A percentile compares a stretch with the other conserved stretches of the same genome.
Conservation (phyloP, 2,797 vertebrate genomes). For the Simalia tracyae region DNA sequence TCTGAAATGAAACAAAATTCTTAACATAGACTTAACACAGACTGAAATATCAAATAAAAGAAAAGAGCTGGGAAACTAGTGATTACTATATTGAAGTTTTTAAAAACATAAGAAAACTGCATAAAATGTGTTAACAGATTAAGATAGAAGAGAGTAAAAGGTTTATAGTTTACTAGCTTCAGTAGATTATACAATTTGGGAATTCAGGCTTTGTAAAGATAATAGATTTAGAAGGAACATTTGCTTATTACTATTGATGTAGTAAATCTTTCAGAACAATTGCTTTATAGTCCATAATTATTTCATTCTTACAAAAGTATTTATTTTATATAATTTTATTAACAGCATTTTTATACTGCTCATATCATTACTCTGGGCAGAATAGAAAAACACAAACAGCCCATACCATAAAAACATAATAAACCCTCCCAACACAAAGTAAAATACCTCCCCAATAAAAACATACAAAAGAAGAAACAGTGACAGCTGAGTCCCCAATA, state of each 20-base stretch:
- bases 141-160: conserved; percentile 47
- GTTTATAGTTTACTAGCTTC: conserved; percentile 49
- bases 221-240: conserved; percentile 37
- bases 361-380: background rate
- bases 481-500: background rate
- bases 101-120: conserved; percentile 45
- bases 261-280: background rate
- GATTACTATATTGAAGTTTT: conserved; percentile 47
- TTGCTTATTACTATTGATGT: conserved; percentile 34
- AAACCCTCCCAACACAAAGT: background rate
- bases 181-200: conserved; percentile 42
- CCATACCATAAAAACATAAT: background rate
- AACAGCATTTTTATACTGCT: background rate
- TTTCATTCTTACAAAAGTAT: conserved; percentile 10
- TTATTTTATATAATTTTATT: background rate
- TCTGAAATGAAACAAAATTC: conserved; percentile 61
- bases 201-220: conserved; percentile 55
- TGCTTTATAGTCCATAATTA: conserved; percentile 20
- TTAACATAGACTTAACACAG: conserved; percentile 53
- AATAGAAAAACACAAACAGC: background rate
- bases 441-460: background rate
- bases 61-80: background rate
- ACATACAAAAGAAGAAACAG: background rate
- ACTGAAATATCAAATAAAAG: conserved; percentile 48
- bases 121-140: conserved; percentile 59